Conservation (phyloP, 2,888 invertebrate genomes). For the Parochlus steinenii region DNA sequence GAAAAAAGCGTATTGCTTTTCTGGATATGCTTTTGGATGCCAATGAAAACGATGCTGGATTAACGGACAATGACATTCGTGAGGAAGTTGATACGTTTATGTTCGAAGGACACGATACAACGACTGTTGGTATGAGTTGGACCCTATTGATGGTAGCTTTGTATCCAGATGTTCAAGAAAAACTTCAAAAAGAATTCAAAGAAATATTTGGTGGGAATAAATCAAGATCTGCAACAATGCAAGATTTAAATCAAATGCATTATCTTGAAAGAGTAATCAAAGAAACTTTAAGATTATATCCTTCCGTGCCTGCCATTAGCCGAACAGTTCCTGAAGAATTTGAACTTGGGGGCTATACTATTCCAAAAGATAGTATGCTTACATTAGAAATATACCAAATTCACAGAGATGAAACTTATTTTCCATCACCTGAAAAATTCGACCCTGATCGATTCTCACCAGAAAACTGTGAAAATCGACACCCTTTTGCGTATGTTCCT, state of each 20-base stretch:
- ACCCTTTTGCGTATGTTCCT: constrained; percentile 22
- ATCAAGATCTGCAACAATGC: constrained; percentile 20
- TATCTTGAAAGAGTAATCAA: constrained; percentile 29
- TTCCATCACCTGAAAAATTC: constrained; percentile 14
- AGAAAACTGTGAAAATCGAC: constrained; percentile 10
- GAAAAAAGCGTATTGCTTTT: constrained; percentile 45
- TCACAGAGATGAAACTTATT: too few species aligned
- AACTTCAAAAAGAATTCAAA: constrained; percentile 31
- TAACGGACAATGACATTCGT: constrained; percentile 41
- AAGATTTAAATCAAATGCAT: constrained; percentile 22
- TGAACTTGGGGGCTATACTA: background rate
- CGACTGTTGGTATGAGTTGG: constrained; percentile 34
- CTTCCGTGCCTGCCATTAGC: constrained; percentile 3
- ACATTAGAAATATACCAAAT: background rate
- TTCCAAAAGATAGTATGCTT: constrained; percentile 11
- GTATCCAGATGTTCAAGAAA: constrained; percentile 32
- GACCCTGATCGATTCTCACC: constrained; percentile 15
- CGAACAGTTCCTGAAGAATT: constrained; percentile 8
- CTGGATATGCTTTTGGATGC: constrained; percentile 47
- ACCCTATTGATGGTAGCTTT: constrained; percentile 32
- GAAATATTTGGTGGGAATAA: constrained; percentile 27
- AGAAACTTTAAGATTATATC: constrained; percentile 20
- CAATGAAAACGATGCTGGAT: constrained; percentile 37
- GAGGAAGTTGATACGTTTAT: constrained; percentile 60
- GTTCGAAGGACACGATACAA: constrained; percentile 47